A percentile compares a stretch with the other conserved stretches of the same genome.
These are phyloP conservation scores for Melanerpes formicivorus DNA, from an alignment of 2,113 vertebrate genomes.

Conservation along the genomic window DNA sequence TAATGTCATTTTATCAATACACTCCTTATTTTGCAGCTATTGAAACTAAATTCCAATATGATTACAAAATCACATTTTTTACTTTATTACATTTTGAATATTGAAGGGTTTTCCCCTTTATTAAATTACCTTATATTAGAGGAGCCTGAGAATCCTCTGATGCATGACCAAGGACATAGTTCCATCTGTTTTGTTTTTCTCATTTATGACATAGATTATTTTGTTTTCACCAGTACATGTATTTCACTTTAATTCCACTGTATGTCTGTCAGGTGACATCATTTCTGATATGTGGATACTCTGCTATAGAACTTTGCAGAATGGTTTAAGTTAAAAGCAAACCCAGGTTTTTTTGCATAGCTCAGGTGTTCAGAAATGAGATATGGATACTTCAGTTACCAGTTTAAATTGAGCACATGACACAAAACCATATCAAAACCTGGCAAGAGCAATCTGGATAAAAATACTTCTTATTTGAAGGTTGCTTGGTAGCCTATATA, in stretches of 20 bases:
- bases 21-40: slow-evolving; percentile 57
- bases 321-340: slow-evolving; percentile 51
- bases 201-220: slow-evolving; percentile 71
- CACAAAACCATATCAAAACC: slow-evolving; percentile 23
- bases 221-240: slow-evolving; percentile 69
- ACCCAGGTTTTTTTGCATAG: slow-evolving; percentile 64
- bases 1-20: slow-evolving; percentile 45
- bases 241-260: slow-evolving; percentile 73
- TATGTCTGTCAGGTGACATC: slow-evolving; percentile 74
- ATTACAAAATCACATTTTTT: slow-evolving; percentile 69
- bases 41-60: slow-evolving; percentile 71
- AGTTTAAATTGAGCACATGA: neutral
- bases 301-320: slow-evolving; percentile 35
- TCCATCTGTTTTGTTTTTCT: slow-evolving; percentile 75
- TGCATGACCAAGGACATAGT: slow-evolving; percentile 71
- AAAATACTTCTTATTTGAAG: neutral
- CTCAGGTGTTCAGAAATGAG: slow-evolving; percentile 12
- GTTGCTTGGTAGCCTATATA: neutral
- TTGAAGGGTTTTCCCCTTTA: slow-evolving; percentile 30
- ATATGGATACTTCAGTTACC: neutral
- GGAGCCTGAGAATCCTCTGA: slow-evolving; percentile 68
- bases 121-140: slow-evolving; percentile 74
- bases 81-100: slow-evolving; percentile 73
- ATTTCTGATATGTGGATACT: slow-evolving; percentile 58
- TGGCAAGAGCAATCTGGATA: slow-evolving; percentile 1